Evolutionary conservation across 2,797 vertebrate species (phyloP), one percentile per base, ranked within the genome.

Genomic region (Tolypeutes matacus): DNA sequence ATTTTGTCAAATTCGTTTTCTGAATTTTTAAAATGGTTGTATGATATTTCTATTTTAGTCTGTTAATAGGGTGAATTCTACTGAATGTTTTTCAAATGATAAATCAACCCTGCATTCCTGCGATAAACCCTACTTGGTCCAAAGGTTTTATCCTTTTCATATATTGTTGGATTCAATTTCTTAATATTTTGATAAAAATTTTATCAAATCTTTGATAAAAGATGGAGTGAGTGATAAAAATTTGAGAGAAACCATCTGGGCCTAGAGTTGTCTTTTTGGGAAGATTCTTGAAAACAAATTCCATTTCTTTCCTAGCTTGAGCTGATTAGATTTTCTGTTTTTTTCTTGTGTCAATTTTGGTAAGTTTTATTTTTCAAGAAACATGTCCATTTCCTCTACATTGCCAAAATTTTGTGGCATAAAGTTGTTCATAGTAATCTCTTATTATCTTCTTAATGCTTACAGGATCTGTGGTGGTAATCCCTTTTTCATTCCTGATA

Each of bases 371-470:
- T 69, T 83, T n/a, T n/a, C 20, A 39, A 64, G 62, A 83, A 70
- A n/a, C 7, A 17, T 0, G 34, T 29, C 8, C 4, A 10, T n/a
- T 46, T 70, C 76, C 36, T 60, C 56, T 23, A 5, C 17, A 1
- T 56, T 23, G 65, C 1, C 65, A 3, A n/a, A 17, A 15, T 85
- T 51, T 39, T 17, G 13, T 0, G 80, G 56, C 13, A 27, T 21
- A 31, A 46, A 10, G 29, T 8, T n/a, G 8, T 58, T 10, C 17
- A 3, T 17, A 23, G 36, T 5, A 12, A 23, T 85, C 12, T 39
- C 11, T 27, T 2, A 8, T 2, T 20, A 11, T n/a, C 42, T 51
- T 17, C n/a, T 3, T 20, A 5, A 9, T 8, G 17, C 27, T 14
- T 31, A 4, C 5, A 9, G 20, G 25, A 2, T 14, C 46, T 39